Evolutionary conservation across 2,888 invertebrate species (phyloP).

Genomic region (Ferdinandea cuprea): DNA sequence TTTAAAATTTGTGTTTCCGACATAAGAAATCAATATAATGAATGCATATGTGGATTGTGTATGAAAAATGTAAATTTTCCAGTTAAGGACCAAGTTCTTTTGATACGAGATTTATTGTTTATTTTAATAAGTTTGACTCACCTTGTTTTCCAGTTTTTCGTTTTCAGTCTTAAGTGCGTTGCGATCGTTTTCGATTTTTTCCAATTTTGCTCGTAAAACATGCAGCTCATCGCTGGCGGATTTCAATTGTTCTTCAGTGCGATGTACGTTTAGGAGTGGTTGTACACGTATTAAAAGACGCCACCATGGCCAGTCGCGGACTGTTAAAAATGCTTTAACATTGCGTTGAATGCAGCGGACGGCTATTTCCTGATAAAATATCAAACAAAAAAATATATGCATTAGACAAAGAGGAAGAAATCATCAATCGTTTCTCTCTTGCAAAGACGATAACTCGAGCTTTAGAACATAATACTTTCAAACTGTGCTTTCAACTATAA

Average conservation of each 20-base stretch:
- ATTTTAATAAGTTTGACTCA: conserved; percentile 83
- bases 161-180: conserved; percentile 93
- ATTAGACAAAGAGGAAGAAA: not conserved
- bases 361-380: conserved; percentile 87
- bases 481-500: too few relatives aligned
- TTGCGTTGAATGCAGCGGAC: conserved; percentile 97
- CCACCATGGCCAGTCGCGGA: conserved; percentile 99
- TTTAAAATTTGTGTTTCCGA: not conserved
- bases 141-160: conserved; percentile 95
- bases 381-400: not conserved
- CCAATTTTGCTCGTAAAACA: conserved; percentile 90
- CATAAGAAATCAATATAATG: not conserved
- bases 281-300: conserved; percentile 94
- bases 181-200: conserved; percentile 94
- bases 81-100: conserved; percentile 26
- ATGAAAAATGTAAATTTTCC: conserved; percentile 5
- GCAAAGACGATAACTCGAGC: too few relatives aligned
- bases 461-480: too few relatives aligned
- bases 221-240: conserved; percentile 94
- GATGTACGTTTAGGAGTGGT: conserved; percentile 95
- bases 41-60: conserved; percentile 3
- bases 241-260: conserved; percentile 95
- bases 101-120: not conserved
- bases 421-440: too few relatives aligned
- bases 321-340: conserved; percentile 94